phyloP scores from a whole-genome alignment of 2,888 invertebrate genomes.

The Pandemis heparana region DNA sequence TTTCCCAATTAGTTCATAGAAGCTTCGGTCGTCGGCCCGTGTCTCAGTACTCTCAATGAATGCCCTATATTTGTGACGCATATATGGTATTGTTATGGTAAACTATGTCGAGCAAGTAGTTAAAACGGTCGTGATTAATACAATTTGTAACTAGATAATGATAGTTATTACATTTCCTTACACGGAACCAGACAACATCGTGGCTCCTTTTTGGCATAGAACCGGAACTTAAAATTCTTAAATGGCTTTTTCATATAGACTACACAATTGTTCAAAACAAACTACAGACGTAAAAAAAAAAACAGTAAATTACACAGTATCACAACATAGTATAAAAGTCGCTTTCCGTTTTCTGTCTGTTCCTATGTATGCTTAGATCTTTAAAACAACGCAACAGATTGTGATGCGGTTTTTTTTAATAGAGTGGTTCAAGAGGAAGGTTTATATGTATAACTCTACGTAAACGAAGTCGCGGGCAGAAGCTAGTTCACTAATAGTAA shows the following conservation, averaged over 20 bases:
- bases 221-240: background rate
- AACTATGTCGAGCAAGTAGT: background rate
- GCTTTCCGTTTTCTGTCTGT: too few relatives aligned
- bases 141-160: slow-evolving; percentile 5
- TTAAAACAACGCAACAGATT: too few relatives aligned
- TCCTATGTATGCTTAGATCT: too few relatives aligned
- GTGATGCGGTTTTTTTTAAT: too few relatives aligned
- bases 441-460: too few relatives aligned
- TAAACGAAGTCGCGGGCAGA: too few relatives aligned
- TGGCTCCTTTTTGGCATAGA: background rate
- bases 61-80: slow-evolving; percentile 28
- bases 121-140: slow-evolving; percentile 14
- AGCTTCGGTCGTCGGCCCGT: slow-evolving; percentile 10
- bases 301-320: too few relatives aligned
- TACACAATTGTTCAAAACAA: too few relatives aligned
- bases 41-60: slow-evolving; percentile 10
- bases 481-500: too few relatives aligned
- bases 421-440: too few relatives aligned
- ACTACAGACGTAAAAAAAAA: too few relatives aligned
- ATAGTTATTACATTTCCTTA: background rate
- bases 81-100: slow-evolving; percentile 23
- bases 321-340: too few relatives aligned
- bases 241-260: background rate
- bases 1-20: slow-evolving; percentile 13
- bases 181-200: background rate